A percentile compares a stretch with the other conserved stretches of the same genome.
These are phyloP conservation scores for Chrysodeixis includens DNA, from an alignment of 2,888 invertebrate genomes.

Conservation along the genomic window DNA sequence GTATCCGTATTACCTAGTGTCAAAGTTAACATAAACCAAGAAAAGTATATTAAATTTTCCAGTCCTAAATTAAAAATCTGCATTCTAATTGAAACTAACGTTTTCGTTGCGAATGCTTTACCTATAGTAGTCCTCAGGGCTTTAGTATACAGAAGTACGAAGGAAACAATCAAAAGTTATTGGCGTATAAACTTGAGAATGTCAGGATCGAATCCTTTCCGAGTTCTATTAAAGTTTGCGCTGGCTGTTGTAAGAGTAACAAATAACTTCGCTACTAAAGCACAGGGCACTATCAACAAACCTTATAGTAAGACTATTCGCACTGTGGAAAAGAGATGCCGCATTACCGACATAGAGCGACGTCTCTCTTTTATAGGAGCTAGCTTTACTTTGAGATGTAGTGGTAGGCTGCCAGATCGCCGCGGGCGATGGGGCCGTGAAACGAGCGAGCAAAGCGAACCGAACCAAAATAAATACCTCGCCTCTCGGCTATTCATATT, in stretches of 20 bases:
- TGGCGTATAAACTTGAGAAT: slow-evolving; percentile 5
- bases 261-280: slow-evolving; percentile 13
- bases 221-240: slow-evolving; percentile 20
- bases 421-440: slow-evolving; percentile 23
- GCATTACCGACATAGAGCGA: no score
- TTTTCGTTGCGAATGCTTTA: no score
- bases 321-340: no score
- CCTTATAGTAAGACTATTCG: no score
- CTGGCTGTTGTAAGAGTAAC: slow-evolving; percentile 6
- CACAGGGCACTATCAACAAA: neutral
- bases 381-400: no score
- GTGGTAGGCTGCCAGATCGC: slow-evolving; percentile 1
- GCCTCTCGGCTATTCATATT: slow-evolving; percentile 24
- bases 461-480: slow-evolving; percentile 35
- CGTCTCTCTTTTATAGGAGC: neutral
- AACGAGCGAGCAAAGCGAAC: slow-evolving; percentile 22
- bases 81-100: no score
- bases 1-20: no score
- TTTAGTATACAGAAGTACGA: neutral
- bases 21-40: no score
- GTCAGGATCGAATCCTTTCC: slow-evolving; percentile 9
- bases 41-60: no score
- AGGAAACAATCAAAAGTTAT: slow-evolving; percentile 22
- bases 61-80: no score
- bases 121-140: no score